Evolutionary conservation across 2,888 invertebrate genomes (phyloP).

Genomic region (Lordiphosa fenestrarum): DNA sequence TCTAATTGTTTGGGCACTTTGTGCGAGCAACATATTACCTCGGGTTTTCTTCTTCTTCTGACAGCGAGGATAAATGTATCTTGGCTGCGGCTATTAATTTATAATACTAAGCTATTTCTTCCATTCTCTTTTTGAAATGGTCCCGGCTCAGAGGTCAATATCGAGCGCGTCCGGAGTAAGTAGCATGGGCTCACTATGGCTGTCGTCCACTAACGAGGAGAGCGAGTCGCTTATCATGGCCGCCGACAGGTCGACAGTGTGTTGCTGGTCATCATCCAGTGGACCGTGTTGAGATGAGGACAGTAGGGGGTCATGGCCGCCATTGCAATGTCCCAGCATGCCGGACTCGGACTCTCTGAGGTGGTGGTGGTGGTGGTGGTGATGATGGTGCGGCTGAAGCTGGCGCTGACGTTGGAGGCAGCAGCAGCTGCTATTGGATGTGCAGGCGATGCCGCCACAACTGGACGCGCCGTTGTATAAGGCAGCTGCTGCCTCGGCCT

Average conservation of each 20-base stretch:
- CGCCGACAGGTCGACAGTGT: slow-evolving; percentile 73
- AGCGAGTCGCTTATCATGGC: slow-evolving; percentile 81
- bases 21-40: too few species aligned
- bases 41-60: not conserved
- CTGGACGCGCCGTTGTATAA: slow-evolving; percentile 7
- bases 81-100: slow-evolving; percentile 4
- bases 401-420: slow-evolving; percentile 32
- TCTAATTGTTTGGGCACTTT: too few species aligned
- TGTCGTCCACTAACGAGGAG: slow-evolving; percentile 78
- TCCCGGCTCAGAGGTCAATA: slow-evolving; percentile 73
- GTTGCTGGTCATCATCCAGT: slow-evolving; percentile 51
- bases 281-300: slow-evolving; percentile 71
- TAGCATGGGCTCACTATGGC: slow-evolving; percentile 80
- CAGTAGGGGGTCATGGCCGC: slow-evolving; percentile 76
- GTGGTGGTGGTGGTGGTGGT: slow-evolving; percentile 27
- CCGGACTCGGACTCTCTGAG: slow-evolving; percentile 19
- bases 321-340: slow-evolving; percentile 42
- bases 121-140: slow-evolving; percentile 1
- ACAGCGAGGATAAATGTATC: slow-evolving; percentile 1
- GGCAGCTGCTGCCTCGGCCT: not conserved
- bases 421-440: slow-evolving; percentile 30
- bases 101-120: slow-evolving; percentile 12
- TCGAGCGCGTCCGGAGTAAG: slow-evolving; percentile 81
- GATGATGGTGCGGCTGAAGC: slow-evolving; percentile 26
- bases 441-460: slow-evolving; percentile 41